A percentile compares a stretch with the other conserved stretches of the same genome.
phyloP scores from a whole-genome alignment of 2,888 invertebrate genomes.

The Rhaphigaster nebulosa region DNA sequence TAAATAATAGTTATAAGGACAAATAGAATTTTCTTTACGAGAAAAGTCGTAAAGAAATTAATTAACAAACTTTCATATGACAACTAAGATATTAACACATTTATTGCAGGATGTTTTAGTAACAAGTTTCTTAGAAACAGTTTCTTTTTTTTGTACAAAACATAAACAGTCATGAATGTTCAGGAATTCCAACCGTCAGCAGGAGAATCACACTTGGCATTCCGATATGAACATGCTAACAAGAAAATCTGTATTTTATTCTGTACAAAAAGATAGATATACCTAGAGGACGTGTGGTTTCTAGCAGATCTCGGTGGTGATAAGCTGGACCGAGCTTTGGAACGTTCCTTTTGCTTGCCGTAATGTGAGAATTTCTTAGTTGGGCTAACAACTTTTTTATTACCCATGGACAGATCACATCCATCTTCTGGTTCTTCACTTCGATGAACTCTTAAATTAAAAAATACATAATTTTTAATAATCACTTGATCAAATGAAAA shows the following conservation, averaged over 20 bases:
- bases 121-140: too few species aligned
- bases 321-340: background rate
- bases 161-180: too few species aligned
- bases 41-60: too few species aligned
- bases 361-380: background rate
- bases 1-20: too few species aligned
- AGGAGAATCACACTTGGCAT: too few species aligned
- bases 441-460: conserved; percentile 1
- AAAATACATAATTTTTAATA: background rate
- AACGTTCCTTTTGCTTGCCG: background rate
- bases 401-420: background rate
- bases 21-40: too few species aligned
- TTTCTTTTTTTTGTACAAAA: too few species aligned
- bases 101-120: too few species aligned
- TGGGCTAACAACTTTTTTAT: conserved; percentile 13
- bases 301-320: background rate
- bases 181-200: too few species aligned
- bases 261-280: background rate
- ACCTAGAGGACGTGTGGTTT: background rate
- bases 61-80: too few species aligned
- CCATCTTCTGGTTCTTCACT: conserved; percentile 37
- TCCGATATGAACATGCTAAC: background rate
- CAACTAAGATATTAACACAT: too few species aligned
- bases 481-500: too few species aligned
- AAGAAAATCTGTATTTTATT: background rate